Base-by-base conservation (phyloP, 2,113 vertebrate genomes). In the Cavia porcellus region DNA sequence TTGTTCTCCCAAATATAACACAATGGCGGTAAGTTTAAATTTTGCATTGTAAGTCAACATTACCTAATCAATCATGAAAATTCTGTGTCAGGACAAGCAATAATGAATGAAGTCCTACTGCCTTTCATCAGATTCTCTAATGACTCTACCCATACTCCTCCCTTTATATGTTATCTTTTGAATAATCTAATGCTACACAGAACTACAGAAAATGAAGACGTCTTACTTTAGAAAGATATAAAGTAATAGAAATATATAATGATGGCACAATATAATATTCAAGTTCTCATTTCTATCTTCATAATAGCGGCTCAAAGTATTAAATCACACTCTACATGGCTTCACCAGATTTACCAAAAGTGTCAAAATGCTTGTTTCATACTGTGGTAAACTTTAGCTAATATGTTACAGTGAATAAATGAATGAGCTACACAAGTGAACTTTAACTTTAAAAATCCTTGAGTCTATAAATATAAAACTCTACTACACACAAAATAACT, bases 151-250 rank as follows among this genome's bases (percentile, higher is more conserved):
- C 30, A 8, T 70, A 17, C 1, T 6, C 32, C 24, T 47, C 22
- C 19, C 61, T 98, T 96, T 93, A 92, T 86, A 89, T 57, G 93
- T 96, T 8, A 97, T 92, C 90, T 97, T 75, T 75, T 94, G 86
- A 90, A 95, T 98, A 98, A 97, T 98, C 92, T 70, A 57, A 25
- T n/a, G 24, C 59, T 96, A 96, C 55, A 80, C 32, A 91, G 92
- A 97, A 92, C 79, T 79, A 55, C 80, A 52, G 79, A 95, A 97
- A 98, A 91, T 89, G 97, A 88, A 98, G 96, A 98, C 98, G 98
- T 96, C 68, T 97, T 72, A 98, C 90, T 59, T 70, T 5, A 95
- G 47, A 96, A 75, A 91, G 57, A 95, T 97, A 96, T 85, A 74
- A 95, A 94, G 47, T 89, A 81, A 1, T 32, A 84, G 75, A 47